A percentile compares a stretch with the other conserved stretches of the same genome.
These are phyloP conservation scores for Antrozous pallidus DNA, from an alignment of 2,797 vertebrate genomes.

Conservation along the genomic window DNA sequence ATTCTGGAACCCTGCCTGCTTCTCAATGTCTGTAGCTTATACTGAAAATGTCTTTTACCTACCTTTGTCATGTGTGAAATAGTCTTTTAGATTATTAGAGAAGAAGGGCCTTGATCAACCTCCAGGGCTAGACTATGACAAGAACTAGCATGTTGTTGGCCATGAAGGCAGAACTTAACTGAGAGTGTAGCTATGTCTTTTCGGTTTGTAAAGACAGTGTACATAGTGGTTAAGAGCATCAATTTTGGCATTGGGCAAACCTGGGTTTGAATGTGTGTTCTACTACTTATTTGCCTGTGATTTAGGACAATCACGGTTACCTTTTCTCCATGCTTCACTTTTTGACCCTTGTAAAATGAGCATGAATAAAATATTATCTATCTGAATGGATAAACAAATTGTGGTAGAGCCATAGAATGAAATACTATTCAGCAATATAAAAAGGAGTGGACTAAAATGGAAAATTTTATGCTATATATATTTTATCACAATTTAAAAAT, in stretches of 20 bases:
- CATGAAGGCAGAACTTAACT: background rate
- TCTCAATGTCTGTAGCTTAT: background rate
- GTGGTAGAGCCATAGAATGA: background rate
- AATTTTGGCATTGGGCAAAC: background rate
- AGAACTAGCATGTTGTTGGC: background rate
- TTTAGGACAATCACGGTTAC: background rate
- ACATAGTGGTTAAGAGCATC: background rate
- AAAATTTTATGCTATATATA: constrained; percentile 16
- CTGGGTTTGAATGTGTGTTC: background rate
- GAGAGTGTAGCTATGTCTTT: background rate
- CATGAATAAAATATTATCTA: background rate
- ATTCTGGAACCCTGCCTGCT: background rate
- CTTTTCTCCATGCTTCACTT: background rate
- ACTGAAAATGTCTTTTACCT: background rate
- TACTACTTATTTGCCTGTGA: background rate
- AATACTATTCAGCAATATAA: constrained; percentile 5
- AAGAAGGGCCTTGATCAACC: background rate
- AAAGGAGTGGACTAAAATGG: background rate
- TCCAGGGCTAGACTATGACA: background rate
- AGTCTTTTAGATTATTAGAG: constrained; percentile 21
- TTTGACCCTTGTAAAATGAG: constrained; percentile 16
- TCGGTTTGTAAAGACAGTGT: background rate
- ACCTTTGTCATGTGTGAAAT: background rate
- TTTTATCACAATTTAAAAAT: constrained; percentile 28
- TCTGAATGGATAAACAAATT: constrained; percentile 17